Evolutionary conservation across 2,888 invertebrate species (phyloP), one percentile per base, ranked within the genome.

Genomic region (Protodeltote pygarga): DNA sequence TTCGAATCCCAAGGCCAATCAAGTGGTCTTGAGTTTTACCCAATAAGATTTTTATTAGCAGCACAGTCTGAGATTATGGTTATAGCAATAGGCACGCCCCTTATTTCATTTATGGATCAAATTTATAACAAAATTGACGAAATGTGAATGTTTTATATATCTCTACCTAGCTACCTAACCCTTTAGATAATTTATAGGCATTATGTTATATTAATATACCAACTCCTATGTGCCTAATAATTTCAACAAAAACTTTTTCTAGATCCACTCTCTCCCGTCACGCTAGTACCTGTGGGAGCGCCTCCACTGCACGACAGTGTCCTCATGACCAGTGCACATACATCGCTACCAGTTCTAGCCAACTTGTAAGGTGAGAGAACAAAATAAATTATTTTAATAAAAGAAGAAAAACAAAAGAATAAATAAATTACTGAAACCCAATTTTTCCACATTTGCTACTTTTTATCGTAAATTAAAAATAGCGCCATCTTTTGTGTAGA

Each of bases 291-390:
- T 75, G 73, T 23, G 41, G 24, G 3, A 48, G 47, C 13, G 40
- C 55, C 2, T 37, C 52, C 2, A 58, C 58, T 0, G 71, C 72
- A 6, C 65, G 75, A 2, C 70, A 69, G 17, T 90, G 90, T 44
- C 76, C 83, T 0, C 70, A 85, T 54, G 79, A 77, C 1, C 75
- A 79, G 17, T 90, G 89, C 51, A 52, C 70, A 1, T 89, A 73
- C 28, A 74, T 87, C 0, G 84, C 86, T 0, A 64, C 80, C 1
- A 79, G 77, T 24, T 51, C 75, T 0, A 58, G 75, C n/a, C 86
- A 83, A 42, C 75, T 89, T 5, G 68, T 75, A n/a, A 86, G 79
- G 90, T 90, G 69, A 42, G 23, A 14, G 27, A 0, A 13, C 2
- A 0, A 14, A 38, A 23, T 5, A 8, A n/a, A n/a, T 13, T 9